Conservation (phyloP, 2,888 invertebrate species). For the Tanaodytes sp. region DNA sequence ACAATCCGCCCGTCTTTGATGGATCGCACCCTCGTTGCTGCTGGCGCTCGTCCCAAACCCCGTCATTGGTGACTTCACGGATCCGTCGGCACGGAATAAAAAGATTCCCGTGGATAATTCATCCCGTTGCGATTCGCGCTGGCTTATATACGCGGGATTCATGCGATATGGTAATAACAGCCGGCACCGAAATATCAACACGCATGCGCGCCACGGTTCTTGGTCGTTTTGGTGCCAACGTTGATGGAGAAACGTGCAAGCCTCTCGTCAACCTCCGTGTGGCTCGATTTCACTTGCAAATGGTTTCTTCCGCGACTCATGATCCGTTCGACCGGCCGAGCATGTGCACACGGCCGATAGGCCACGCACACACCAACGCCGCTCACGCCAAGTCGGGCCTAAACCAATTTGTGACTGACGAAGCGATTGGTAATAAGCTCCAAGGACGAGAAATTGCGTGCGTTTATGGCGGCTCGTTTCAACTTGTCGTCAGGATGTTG, state of each 20-base stretch:
- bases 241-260: constrained; percentile 58
- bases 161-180: constrained; percentile 18
- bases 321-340: constrained; percentile 27
- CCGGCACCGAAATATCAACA: constrained; percentile 19
- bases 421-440: constrained; percentile 72
- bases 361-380: constrained; percentile 28
- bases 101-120: no score
- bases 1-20: constrained; percentile 63
- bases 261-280: constrained; percentile 64
- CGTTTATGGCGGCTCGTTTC: constrained; percentile 70
- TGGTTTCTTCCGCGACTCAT: constrained; percentile 54
- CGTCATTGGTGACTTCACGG: constrained; percentile 3
- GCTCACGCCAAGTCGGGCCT: constrained; percentile 42
- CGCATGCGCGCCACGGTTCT: constrained; percentile 12
- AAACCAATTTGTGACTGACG: constrained; percentile 72
- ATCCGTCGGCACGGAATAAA: no score
- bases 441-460: constrained; percentile 69
- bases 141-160: constrained; percentile 28
- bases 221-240: constrained; percentile 27
- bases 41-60: constrained; percentile 19
- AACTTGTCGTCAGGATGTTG: constrained; percentile 66
- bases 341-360: constrained; percentile 35
- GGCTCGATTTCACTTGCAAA: constrained; percentile 69
- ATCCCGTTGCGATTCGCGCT: constrained; percentile 14
- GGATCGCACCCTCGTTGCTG: constrained; percentile 57